Evolutionary conservation across 2,113 vertebrate species (phyloP), one percentile per base, ranked within the genome.

Genomic region (Plotosus lineatus): DNA sequence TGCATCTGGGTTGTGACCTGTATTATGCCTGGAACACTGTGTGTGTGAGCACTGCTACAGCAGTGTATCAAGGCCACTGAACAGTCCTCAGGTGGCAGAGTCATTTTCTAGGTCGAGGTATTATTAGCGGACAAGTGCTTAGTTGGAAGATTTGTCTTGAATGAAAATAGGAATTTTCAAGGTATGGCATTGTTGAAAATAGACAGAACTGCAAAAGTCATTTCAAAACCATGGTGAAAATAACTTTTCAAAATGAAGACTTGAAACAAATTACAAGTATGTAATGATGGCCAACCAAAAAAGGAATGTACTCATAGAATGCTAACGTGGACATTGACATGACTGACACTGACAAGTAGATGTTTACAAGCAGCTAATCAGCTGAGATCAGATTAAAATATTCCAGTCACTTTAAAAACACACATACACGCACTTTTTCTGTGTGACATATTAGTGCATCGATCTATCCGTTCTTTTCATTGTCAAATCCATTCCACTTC

Each of bases 81-180:
- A 75, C 50, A 79, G 23, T 66, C 33, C 36, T 73, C 56, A 50
- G 73, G 38, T 66, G 66, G 56, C 58, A n/a, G 79, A 58, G 75
- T 76, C 79, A 74, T 78, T 74, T 33, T 48, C 68, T 60, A 48
- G 61, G 53, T 36, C 14, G 50, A 28, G 61, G 46, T 26, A 73
- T 85, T 80, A 83, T 80, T 36, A 48, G 31, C 1, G 21, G 56
- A 74, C 74, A 73, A 73, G 61, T 33, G 51, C 50, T 77, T 44
- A 58, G 6, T 40, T 31, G 72, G 55, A 71, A 51, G 26, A 75
- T 33, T 38, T 48, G n/a, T 40, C 53, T 36, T 77, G 17, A 63
- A 21, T 48, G 23, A 79, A 69, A 77, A 77, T 75, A 2, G 19
- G 48, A 78, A 46, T 63, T 46, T 38, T 55, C 7, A 36, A 55